These are phyloP conservation scores for Anguilla rostrata DNA, from an alignment of 2,113 vertebrate species.

Conservation along the genomic window DNA sequence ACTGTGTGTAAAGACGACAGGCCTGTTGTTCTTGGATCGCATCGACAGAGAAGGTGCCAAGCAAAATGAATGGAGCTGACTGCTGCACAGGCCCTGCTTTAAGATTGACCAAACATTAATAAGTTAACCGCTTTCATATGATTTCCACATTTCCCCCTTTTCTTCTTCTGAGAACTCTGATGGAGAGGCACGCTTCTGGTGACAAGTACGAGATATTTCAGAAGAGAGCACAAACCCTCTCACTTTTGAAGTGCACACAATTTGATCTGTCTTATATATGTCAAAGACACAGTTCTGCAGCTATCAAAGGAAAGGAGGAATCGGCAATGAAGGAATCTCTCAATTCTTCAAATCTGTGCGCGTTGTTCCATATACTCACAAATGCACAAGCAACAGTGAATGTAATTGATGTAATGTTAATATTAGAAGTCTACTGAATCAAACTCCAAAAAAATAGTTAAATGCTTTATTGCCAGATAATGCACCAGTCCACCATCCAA, in stretches of 20 bases:
- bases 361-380: too few species aligned
- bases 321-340: background rate
- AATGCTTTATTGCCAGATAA: too few species aligned
- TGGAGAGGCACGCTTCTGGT: constrained; percentile 39
- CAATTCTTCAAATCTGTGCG: too few species aligned
- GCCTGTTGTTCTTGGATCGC: constrained; percentile 70
- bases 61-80: constrained; percentile 65
- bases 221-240: constrained; percentile 16
- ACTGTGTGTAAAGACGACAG: constrained; percentile 60
- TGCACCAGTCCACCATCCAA: too few species aligned
- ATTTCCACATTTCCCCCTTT: constrained; percentile 41
- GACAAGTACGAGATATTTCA: constrained; percentile 22
- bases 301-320: background rate
- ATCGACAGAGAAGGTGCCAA: constrained; percentile 59
- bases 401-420: too few species aligned
- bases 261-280: background rate
- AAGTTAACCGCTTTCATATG: constrained; percentile 51
- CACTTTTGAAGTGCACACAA: background rate
- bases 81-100: constrained; percentile 64
- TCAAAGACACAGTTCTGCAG: background rate
- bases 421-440: too few species aligned
- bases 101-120: constrained; percentile 59
- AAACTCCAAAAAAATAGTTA: too few species aligned
- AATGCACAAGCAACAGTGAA: too few species aligned
- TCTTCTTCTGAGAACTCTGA: constrained; percentile 50